A percentile compares a stretch with the other conserved stretches of the same genome.
Evolutionary conservation across 2,113 vertebrate species (phyloP).

Genomic region (Geothlypis trichas): DNA sequence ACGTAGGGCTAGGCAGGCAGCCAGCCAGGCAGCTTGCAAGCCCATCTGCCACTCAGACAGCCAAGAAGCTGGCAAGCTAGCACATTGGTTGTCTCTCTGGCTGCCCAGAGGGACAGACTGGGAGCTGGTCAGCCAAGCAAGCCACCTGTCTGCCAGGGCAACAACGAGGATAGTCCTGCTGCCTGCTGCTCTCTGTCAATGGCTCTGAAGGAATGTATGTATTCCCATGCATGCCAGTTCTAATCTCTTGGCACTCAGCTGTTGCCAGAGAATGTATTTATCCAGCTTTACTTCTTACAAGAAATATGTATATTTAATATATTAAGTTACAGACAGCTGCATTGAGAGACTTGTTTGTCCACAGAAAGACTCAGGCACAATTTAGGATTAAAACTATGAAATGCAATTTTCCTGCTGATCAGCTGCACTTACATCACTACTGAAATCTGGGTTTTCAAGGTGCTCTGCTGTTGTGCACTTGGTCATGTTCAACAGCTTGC

Average conservation of each 20-base stretch:
- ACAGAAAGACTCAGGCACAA: neutral
- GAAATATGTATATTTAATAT: neutral
- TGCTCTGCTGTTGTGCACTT: neutral
- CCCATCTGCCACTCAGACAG: conserved; percentile 44
- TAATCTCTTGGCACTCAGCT: neutral
- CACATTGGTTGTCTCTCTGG: neutral
- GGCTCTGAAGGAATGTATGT: conserved; percentile 16
- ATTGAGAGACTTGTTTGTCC: neutral
- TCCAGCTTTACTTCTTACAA: neutral
- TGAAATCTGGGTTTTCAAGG: neutral
- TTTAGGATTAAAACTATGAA: neutral
- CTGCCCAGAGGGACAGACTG: neutral
- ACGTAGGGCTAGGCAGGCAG: neutral
- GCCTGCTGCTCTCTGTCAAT: conserved; percentile 33
- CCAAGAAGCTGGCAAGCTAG: neutral
- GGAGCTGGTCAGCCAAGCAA: conserved; percentile 36
- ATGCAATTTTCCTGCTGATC: neutral
- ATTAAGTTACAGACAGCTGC: neutral
- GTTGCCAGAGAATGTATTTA: neutral
- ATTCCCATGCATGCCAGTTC: neutral
- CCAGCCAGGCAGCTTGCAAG: conserved; percentile 14
- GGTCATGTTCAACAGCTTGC: neutral
- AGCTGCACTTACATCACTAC: neutral
- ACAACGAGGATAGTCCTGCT: neutral
- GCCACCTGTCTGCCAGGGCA: conserved; percentile 2